A percentile compares a stretch with the other conserved stretches of the same genome.
Conservation (phyloP, 2,888 invertebrate genomes). For the Noctua janthe region DNA sequence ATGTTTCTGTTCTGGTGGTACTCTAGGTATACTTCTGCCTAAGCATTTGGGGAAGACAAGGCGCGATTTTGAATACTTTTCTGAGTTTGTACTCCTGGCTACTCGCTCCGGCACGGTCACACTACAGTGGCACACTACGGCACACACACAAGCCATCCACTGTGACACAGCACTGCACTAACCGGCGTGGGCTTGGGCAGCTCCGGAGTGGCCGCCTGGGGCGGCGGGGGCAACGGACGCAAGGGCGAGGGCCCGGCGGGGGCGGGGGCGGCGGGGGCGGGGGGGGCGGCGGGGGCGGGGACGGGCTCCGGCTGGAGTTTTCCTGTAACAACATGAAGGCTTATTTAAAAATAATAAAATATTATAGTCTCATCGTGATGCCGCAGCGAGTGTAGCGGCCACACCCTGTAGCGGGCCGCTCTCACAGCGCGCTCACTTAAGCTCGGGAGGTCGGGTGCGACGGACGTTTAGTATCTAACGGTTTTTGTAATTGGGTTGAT, state of each 20-base stretch:
- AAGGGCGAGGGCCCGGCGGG: slow-evolving; percentile 51
- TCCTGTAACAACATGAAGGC: slow-evolving; percentile 59
- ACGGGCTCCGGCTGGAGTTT: slow-evolving; percentile 74
- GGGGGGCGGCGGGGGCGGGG: slow-evolving; percentile 70
- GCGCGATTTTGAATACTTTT: neutral
- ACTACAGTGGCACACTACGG: slow-evolving; percentile 58
- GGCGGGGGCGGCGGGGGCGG: slow-evolving; percentile 70
- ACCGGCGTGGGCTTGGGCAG: slow-evolving; percentile 87
- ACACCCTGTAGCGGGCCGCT: no score
- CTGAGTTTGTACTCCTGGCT: slow-evolving; percentile 15
- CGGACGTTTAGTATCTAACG: no score
- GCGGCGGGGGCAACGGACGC: slow-evolving; percentile 45
- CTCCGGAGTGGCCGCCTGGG: slow-evolving; percentile 71
- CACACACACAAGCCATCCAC: slow-evolving; percentile 56
- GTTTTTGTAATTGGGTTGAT: no score
- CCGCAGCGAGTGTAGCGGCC: no score
- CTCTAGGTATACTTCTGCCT: neutral
- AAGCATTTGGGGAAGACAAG: neutral
- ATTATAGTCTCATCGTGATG: no score
- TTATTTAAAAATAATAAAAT: no score
- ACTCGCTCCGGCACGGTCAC: neutral
- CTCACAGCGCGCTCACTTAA: no score
- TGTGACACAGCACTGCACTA: slow-evolving; percentile 57
- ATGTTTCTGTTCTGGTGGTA: neutral
- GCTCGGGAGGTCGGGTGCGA: no score